Conservation (phyloP, 1,140 invertebrate genomes). For the Diabrotica undecimpunctata region DNA sequence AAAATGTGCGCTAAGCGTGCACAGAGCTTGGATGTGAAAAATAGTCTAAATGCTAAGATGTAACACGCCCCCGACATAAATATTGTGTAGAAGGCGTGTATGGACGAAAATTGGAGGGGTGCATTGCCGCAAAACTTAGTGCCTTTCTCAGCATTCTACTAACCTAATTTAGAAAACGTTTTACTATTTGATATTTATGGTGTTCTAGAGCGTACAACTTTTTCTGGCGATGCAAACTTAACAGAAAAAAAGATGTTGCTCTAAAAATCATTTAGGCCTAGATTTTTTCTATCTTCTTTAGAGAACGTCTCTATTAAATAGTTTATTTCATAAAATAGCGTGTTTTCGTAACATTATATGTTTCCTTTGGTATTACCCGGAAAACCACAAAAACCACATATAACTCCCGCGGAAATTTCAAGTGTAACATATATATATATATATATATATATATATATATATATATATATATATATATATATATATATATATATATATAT, state of each 20-base stretch:
- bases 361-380: no score
- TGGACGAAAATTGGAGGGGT: constrained; percentile 43
- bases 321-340: no score
- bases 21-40: constrained; percentile 32
- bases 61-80: constrained; percentile 24
- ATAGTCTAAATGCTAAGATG: constrained; percentile 17
- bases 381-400: no score
- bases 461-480: no score
- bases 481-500: no score
- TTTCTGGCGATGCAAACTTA: constrained; percentile 8
- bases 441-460: no score
- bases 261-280: background rate
- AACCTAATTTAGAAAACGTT: constrained; percentile 24
- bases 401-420: no score
- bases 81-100: constrained; percentile 26
- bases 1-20: constrained; percentile 31
- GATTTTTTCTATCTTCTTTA: background rate
- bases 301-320: no score
- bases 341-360: no score
- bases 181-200: constrained; percentile 31
- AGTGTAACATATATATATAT: no score
- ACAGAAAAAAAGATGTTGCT: background rate
- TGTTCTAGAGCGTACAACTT: constrained; percentile 37
- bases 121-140: constrained; percentile 42
- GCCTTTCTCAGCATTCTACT: constrained; percentile 24